phyloP scores from a whole-genome alignment of 2,888 invertebrate species.

The Chironomus riparius region DNA sequence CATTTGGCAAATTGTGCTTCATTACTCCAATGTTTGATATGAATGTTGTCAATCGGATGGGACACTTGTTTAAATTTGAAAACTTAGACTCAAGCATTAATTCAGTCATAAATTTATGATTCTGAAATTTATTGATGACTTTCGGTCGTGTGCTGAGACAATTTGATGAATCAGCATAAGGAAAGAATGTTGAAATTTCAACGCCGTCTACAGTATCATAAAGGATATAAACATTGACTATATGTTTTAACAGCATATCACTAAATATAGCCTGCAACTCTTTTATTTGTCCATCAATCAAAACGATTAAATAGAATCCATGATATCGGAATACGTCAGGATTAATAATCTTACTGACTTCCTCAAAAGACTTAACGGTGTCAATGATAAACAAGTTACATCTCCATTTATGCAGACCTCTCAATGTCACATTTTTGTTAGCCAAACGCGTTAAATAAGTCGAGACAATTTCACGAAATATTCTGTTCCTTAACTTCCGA shows the following conservation, averaged over 20 bases:
- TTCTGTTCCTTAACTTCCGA: no score
- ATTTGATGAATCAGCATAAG: neutral
- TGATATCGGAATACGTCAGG: neutral
- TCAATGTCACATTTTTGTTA: no score
- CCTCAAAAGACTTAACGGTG: no score
- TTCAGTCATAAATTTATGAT: neutral
- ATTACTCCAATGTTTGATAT: neutral
- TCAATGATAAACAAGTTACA: no score
- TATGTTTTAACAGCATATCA: neutral
- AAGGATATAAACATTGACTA: neutral
- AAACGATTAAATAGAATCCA: neutral
- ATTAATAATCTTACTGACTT: neutral
- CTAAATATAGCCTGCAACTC: neutral
- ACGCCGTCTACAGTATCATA: neutral
- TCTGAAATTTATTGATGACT: neutral
- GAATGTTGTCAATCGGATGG: neutral
- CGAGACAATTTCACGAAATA: no score
- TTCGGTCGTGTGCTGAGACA: neutral
- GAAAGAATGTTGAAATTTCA: neutral
- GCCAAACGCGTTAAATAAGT: no score
- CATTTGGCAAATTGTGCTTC: neutral
- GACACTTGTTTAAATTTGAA: neutral
- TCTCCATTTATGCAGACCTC: no score
- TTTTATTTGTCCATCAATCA: neutral
- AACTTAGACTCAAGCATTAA: neutral